phyloP scores from a whole-genome alignment of 2,113 vertebrate genomes.

The Phaethon lepturus region DNA sequence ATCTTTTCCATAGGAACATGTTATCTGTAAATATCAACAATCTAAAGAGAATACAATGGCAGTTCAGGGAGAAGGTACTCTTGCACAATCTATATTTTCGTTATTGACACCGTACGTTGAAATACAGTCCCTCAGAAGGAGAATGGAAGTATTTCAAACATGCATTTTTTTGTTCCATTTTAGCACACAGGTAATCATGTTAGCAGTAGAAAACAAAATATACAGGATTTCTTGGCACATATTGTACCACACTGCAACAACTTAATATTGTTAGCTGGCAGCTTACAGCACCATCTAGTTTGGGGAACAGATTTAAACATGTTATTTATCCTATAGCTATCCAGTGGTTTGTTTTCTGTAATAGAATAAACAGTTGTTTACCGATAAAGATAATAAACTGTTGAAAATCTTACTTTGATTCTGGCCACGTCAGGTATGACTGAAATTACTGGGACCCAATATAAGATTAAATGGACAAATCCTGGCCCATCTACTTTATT shows the following conservation, averaged over 20 bases:
- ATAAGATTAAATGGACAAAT: neutral
- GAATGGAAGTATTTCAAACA: neutral
- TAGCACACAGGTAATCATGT: neutral
- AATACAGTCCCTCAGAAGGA: neutral
- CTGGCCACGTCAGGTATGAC: neutral
- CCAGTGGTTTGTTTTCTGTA: constrained; percentile 44
- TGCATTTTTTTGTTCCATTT: neutral
- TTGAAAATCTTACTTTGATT: neutral
- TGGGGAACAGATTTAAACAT: constrained; percentile 46
- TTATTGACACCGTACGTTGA: neutral
- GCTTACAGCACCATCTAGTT: constrained; percentile 49
- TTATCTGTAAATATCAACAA: neutral
- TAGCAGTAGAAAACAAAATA: constrained; percentile 23
- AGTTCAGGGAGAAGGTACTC: neutral
- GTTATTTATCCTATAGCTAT: constrained; percentile 32
- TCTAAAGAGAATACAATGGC: neutral
- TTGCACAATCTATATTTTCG: neutral
- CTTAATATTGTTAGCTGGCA: constrained; percentile 67
- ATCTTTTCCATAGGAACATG: neutral
- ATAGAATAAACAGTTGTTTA: constrained; percentile 8
- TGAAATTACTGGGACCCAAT: neutral
- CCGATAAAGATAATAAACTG: neutral
- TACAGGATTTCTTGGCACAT: constrained; percentile 44
- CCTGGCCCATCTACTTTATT: neutral
- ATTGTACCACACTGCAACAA: constrained; percentile 46